Evolutionary conservation across 2,113 vertebrate genomes (phyloP).

Genomic region (Triplophysa siluroides): DNA sequence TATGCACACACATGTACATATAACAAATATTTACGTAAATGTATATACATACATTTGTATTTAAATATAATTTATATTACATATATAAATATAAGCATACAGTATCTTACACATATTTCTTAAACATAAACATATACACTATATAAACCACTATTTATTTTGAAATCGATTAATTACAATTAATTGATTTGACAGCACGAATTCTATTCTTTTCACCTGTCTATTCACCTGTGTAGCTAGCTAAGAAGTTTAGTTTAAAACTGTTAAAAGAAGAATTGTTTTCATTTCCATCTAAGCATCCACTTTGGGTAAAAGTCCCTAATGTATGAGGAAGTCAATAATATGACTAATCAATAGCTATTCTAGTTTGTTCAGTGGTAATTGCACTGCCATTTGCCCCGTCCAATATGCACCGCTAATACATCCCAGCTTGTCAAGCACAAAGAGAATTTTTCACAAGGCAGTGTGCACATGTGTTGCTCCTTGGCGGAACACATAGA

Average conservation of each 20-base stretch:
- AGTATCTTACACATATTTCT: too few species aligned
- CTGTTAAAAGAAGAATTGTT: background rate
- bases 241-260: background rate
- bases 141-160: too few species aligned
- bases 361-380: conserved; percentile 21
- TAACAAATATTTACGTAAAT: too few species aligned
- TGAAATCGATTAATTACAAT: too few species aligned
- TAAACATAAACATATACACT: too few species aligned
- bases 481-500: too few species aligned
- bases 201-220: background rate
- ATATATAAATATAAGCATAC: too few species aligned
- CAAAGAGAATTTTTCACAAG: background rate
- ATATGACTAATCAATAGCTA: conserved; percentile 22
- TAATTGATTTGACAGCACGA: too few species aligned
- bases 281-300: conserved; percentile 6
- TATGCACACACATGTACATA: too few species aligned
- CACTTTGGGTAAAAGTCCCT: background rate
- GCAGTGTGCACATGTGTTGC: too few species aligned
- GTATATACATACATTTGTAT: too few species aligned
- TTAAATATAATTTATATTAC: too few species aligned
- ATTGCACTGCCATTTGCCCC: conserved; percentile 18
- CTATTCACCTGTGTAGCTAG: background rate
- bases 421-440: background rate
- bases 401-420: background rate
- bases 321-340: conserved; percentile 34